phyloP scores from a whole-genome alignment of 2,797 vertebrate species.

The Malurus leucopterus region DNA sequence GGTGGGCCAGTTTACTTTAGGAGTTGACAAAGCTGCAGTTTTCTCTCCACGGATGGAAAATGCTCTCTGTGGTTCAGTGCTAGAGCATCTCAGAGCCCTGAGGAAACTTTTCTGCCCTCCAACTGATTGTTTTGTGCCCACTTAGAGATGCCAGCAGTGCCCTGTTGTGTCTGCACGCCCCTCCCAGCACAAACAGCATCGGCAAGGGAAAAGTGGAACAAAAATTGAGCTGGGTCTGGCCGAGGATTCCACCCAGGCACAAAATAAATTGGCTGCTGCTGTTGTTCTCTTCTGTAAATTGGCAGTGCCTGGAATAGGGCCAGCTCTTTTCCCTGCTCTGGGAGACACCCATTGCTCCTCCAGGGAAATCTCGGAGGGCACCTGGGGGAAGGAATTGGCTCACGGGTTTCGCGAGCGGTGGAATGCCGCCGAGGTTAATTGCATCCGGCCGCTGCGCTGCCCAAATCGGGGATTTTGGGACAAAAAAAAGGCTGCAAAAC shows the following conservation, averaged over 20 bases:
- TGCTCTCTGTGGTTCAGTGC: rapidly evolving
- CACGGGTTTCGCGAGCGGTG: background rate
- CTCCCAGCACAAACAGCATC: background rate
- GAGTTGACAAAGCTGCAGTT: background rate
- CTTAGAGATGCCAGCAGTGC: background rate
- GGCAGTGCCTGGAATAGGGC: background rate
- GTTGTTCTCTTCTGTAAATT: background rate
- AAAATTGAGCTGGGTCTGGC: background rate
- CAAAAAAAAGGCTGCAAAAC: background rate
- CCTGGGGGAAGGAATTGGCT: background rate
- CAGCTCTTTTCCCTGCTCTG: background rate
- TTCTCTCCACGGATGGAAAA: background rate
- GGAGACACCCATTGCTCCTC: slow-evolving; percentile 4
- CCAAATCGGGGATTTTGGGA: background rate
- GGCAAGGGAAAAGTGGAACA: background rate
- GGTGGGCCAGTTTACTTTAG: background rate
- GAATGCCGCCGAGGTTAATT: slow-evolving; percentile 49
- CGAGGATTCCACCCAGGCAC: background rate
- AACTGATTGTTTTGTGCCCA: background rate
- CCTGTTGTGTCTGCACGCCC: rapidly evolving
- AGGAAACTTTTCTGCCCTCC: background rate
- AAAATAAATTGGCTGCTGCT: background rate
- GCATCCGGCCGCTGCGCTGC: background rate
- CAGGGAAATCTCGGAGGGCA: background rate
- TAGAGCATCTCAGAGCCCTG: background rate